Conservation (phyloP, 2,113 vertebrate species). For the Puma concolor region DNA sequence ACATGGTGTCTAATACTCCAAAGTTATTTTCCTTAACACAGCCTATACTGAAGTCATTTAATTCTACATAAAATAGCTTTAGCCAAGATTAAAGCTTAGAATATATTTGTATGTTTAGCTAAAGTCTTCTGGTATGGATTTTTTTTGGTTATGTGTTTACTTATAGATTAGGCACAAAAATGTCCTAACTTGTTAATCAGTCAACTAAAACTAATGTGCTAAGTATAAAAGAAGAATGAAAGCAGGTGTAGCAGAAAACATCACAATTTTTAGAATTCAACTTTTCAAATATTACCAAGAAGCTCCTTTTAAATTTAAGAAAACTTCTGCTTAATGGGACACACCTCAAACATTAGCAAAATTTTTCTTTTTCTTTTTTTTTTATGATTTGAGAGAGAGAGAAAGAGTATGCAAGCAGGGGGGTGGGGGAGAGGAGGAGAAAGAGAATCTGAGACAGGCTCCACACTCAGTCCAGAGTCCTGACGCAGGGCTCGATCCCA, state of each 20-base stretch:
- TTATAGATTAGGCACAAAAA: not conserved
- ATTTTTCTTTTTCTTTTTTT: too few species aligned
- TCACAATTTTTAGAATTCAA: constrained; percentile 1
- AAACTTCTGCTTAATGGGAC: not conserved
- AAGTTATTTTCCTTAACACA: not conserved
- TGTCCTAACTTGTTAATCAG: not conserved
- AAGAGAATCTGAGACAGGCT: too few species aligned
- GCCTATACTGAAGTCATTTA: not conserved
- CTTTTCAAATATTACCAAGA: not conserved
- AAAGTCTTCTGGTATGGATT: not conserved
- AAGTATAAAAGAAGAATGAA: constrained; percentile 14
- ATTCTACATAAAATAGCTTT: not conserved
- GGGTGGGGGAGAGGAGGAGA: too few species aligned
- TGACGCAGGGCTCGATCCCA: too few species aligned
- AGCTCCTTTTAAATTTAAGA: constrained; percentile 19
- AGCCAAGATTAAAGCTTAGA: not conserved
- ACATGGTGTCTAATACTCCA: not conserved
- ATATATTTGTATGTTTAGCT: not conserved
- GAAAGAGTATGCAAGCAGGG: too few species aligned
- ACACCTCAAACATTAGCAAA: not conserved
- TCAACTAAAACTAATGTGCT: not conserved
- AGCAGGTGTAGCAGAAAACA: not conserved
- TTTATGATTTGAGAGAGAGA: too few species aligned
- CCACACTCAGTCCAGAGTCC: too few species aligned
- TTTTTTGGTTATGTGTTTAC: not conserved